phyloP scores from a whole-genome alignment of 2,888 invertebrate species.

The Andrena trimmerana region DNA sequence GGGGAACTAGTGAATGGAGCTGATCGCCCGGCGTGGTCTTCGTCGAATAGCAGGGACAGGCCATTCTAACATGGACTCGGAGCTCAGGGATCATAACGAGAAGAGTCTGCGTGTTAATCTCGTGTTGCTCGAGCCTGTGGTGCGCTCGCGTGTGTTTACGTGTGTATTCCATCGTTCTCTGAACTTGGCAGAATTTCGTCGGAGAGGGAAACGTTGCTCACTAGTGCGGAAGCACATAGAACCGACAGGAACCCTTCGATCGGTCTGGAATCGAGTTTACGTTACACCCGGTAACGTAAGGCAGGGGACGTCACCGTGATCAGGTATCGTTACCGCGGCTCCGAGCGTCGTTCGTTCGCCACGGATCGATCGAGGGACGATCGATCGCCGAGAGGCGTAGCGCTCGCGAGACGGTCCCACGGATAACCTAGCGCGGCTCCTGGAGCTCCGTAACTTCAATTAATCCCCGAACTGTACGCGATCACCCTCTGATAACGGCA shows the following conservation, averaged over 20 bases:
- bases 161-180: constrained; percentile 57
- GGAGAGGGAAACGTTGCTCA: constrained; percentile 79
- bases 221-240: constrained; percentile 77
- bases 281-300: constrained; percentile 31
- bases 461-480: constrained; percentile 72
- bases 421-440: constrained; percentile 65
- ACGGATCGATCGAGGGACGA: constrained; percentile 26
- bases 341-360: constrained; percentile 21
- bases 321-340: constrained; percentile 43
- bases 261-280: constrained; percentile 46
- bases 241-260: constrained; percentile 67
- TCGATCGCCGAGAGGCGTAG: not conserved
- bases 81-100: constrained; percentile 69
- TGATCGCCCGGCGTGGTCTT: constrained; percentile 32
- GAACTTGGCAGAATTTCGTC: constrained; percentile 74
- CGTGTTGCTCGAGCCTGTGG: constrained; percentile 39
- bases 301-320: constrained; percentile 37
- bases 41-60: constrained; percentile 39
- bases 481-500: constrained; percentile 80
- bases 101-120: constrained; percentile 74
- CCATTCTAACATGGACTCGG: constrained; percentile 56
- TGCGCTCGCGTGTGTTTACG: constrained; percentile 48
- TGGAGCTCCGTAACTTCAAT: constrained; percentile 66
- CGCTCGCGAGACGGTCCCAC: constrained; percentile 62
- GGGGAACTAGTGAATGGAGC: not conserved